Conservation (phyloP, 2,888 invertebrate species). For the Hypsopygia costalis region DNA sequence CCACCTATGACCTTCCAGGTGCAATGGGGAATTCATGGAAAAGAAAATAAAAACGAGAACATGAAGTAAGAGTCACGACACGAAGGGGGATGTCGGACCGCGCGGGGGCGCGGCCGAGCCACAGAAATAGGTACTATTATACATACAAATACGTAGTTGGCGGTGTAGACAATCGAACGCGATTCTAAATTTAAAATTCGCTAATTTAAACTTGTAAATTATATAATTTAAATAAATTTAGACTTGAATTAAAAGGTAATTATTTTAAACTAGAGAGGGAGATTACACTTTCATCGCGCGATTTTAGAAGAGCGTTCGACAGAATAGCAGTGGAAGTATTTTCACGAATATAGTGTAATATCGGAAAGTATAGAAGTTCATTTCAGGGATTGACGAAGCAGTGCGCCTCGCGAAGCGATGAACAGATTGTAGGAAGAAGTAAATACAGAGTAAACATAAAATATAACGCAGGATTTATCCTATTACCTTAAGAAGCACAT, state of each 20-base stretch:
- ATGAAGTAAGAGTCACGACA: constrained; percentile 70
- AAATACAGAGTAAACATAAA: constrained; percentile 55
- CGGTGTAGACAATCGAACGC: constrained; percentile 36
- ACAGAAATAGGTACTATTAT: constrained; percentile 21
- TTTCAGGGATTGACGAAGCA: constrained; percentile 64
- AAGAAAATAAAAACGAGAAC: constrained; percentile 81
- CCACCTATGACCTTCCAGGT: constrained; percentile 99
- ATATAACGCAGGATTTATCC: constrained; percentile 64
- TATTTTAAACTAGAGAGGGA: too few species aligned
- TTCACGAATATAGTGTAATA: constrained; percentile 42
- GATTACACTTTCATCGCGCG: too few species aligned
- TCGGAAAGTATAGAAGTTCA: constrained; percentile 46
- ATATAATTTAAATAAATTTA: neutral
- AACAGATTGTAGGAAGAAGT: constrained; percentile 53
- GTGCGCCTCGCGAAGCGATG: constrained; percentile 72
- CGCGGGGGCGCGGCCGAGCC: constrained; percentile 18
- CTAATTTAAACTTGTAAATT: neutral
- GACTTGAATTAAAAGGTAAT: too few species aligned
- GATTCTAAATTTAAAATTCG: constrained; percentile 22
- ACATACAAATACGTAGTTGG: constrained; percentile 19
- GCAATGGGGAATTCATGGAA: constrained; percentile 91
- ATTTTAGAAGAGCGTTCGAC: constrained; percentile 47
- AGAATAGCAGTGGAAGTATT: constrained; percentile 46
- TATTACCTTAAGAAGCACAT: constrained; percentile 75
- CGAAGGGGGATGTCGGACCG: constrained; percentile 39